Evolutionary conservation across 2,113 vertebrate genomes (phyloP).

Genomic region (Sorex fumeus): DNA sequence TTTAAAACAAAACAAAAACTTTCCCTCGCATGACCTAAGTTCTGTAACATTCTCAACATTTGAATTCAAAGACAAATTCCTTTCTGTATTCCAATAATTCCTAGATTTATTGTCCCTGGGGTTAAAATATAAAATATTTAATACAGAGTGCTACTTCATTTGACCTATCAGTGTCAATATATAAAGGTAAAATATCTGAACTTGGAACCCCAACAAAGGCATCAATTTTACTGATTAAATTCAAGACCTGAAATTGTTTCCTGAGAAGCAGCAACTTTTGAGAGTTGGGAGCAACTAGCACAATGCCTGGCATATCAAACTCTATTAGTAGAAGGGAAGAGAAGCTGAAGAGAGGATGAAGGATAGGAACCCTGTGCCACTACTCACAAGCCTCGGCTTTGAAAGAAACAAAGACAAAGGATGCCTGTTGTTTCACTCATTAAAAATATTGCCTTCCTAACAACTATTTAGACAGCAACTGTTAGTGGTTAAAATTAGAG

Average conservation of each 20-base stretch:
- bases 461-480: constrained; percentile 7
- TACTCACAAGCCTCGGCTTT: neutral
- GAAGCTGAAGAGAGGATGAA: neutral
- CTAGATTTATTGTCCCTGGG: constrained; percentile 6
- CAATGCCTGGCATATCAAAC: neutral
- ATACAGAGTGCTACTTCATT: constrained; percentile 5
- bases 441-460: neutral
- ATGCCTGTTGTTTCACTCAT: neutral
- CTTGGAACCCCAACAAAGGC: neutral
- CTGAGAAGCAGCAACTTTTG: neutral
- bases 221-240: constrained; percentile 21
- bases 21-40: neutral
- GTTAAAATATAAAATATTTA: constrained; percentile 49
- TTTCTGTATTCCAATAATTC: neutral
- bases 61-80: neutral
- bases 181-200: neutral
- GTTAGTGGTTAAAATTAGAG: neutral
- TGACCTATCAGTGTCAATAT: neutral
- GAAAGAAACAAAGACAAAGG: neutral
- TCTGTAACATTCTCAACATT: constrained; percentile 30
- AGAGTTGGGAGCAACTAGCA: neutral
- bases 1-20: neutral
- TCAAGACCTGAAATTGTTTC: neutral
- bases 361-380: neutral
- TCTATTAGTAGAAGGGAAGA: neutral